phyloP scores from a whole-genome alignment of 1,140 invertebrate genomes.

The Brachionus paranguensis region DNA sequence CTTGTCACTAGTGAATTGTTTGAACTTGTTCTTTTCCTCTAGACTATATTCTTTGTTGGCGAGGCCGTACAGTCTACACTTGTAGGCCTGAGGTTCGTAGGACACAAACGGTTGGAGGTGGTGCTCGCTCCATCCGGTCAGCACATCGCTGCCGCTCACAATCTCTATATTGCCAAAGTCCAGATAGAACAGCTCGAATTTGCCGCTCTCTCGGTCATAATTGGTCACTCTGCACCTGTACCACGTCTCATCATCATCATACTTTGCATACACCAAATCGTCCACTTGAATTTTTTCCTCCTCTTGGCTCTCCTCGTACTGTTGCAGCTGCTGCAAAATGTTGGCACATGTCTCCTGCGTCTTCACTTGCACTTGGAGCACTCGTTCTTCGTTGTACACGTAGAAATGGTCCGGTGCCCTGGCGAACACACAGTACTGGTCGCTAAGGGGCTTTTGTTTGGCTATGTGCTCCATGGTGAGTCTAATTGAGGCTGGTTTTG shows the following conservation, averaged over 20 bases:
- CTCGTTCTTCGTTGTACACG: not conserved
- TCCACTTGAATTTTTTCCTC: not conserved
- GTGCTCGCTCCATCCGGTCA: not conserved
- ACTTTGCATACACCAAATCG: not conserved
- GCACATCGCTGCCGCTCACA: not conserved
- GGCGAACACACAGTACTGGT: not conserved
- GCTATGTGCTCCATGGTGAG: not conserved
- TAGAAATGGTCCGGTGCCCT: not conserved
- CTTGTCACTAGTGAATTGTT: not conserved
- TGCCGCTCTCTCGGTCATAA: not conserved
- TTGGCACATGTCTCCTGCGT: not conserved
- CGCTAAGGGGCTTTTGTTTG: not conserved
- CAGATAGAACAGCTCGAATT: not conserved
- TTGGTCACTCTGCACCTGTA: not conserved
- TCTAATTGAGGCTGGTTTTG: not conserved
- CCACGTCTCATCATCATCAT: conserved; percentile 14
- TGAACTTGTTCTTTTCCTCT: not conserved
- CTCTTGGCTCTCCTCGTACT: not conserved
- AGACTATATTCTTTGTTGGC: not conserved
- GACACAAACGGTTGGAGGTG: not conserved
- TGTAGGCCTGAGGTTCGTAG: not conserved
- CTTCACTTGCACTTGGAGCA: not conserved
- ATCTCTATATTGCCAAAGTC: conserved; percentile 32
- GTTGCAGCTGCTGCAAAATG: not conserved
- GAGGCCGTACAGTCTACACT: not conserved